Percentiles rank a stretch among this genome's conserved stretches.
Conservation (phyloP, 2,888 invertebrate genomes). For the Orthosia gothica region DNA sequence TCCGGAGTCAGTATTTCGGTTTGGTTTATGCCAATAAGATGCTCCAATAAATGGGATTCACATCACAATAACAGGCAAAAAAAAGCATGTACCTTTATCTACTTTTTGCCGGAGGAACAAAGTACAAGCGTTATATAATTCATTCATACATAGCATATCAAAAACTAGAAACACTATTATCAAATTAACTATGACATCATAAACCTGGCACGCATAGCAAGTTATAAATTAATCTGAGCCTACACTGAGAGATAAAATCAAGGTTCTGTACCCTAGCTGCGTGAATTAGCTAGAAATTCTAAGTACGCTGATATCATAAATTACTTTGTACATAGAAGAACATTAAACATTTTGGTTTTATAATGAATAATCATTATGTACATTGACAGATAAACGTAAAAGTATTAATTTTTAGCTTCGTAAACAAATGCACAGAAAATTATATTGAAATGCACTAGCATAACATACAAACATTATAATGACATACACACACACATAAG, state of each 20-base stretch:
- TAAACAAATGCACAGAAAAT: no score
- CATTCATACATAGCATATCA: neutral
- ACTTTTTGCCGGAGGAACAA: no score
- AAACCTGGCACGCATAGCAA: slow-evolving; percentile 20
- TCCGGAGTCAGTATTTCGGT: neutral
- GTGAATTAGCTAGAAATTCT: slow-evolving; percentile 9
- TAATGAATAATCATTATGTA: neutral
- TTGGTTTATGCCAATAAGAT: neutral
- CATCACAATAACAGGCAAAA: neutral
- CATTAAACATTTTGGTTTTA: neutral
- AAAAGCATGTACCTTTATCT: neutral
- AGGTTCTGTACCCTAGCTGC: slow-evolving; percentile 4
- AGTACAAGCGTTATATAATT: neutral
- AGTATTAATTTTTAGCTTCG: neutral
- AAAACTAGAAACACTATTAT: slow-evolving; percentile 11
- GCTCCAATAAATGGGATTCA: neutral
- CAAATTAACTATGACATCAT: slow-evolving; percentile 52
- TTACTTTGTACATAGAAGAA: neutral
- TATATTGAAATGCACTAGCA: no score
- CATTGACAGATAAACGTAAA: no score
- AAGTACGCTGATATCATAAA: slow-evolving; percentile 8
- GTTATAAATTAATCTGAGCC: slow-evolving; percentile 19
- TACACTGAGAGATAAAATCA: slow-evolving; percentile 41
- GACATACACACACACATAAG: no score
- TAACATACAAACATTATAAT: no score